phyloP scores from a whole-genome alignment of 2,797 vertebrate genomes.

The Crax fasciolata region DNA sequence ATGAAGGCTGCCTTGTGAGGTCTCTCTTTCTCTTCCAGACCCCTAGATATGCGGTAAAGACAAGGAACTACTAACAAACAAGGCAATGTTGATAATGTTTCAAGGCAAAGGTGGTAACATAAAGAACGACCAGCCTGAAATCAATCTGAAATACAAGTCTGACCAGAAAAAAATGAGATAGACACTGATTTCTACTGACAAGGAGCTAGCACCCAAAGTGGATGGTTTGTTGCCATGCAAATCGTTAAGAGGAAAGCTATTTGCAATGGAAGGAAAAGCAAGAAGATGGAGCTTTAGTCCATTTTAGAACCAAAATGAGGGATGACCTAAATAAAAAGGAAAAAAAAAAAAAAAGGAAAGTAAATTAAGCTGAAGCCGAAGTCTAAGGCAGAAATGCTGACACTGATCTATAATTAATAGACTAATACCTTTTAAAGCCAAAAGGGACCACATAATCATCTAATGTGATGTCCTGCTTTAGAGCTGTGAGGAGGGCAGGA shows the following conservation, averaged over 20 bases:
- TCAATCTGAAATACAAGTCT: neutral
- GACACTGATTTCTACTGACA: neutral
- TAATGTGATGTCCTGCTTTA: neutral
- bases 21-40: neutral
- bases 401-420: neutral
- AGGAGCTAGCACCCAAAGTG: neutral
- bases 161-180: neutral
- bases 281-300: neutral
- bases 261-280: neutral
- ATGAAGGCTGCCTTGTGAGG: neutral
- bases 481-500: neutral
- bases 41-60: neutral
- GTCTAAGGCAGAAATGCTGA: neutral
- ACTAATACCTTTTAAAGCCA: slow-evolving; percentile 31
- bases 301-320: neutral
- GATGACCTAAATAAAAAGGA: slow-evolving; percentile 3
- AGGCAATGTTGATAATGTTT: neutral
- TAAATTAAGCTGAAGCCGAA: slow-evolving; percentile 28
- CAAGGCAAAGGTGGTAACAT: neutral
- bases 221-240: neutral
- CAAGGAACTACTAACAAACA: neutral
- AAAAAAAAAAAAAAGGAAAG: neutral
- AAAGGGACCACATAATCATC: neutral
- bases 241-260: neutral
- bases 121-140: neutral